Conservation (phyloP, 37 sponge, comb jelly and placozoan genomes). For the Diacarnus erythraeanus region DNA sequence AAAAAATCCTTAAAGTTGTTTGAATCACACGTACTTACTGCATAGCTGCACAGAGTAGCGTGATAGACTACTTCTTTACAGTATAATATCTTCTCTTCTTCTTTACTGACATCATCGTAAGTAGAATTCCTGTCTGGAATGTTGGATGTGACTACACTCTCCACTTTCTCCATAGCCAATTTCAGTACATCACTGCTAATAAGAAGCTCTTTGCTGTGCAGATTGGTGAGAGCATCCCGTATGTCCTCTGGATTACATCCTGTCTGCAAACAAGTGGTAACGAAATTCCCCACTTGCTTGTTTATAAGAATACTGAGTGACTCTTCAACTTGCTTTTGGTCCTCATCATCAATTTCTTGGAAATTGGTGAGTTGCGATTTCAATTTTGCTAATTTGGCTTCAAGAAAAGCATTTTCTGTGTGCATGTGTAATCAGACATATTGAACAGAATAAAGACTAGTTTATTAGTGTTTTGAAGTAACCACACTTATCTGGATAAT, state of each 20-base stretch:
- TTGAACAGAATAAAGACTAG: too few species aligned
- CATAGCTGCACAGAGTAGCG: constrained; percentile 12
- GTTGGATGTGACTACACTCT: not conserved
- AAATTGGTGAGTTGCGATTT: not conserved
- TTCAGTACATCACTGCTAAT: not conserved
- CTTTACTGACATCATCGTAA: not conserved
- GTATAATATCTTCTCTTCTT: constrained; percentile 4
- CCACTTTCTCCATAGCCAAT: constrained; percentile 1
- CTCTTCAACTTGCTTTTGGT: not conserved
- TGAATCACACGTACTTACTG: not conserved
- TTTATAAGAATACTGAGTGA: not conserved
- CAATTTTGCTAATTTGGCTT: not conserved
- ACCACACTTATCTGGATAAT: too few species aligned
- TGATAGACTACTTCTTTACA: constrained; percentile 10
- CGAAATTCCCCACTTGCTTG: not conserved
- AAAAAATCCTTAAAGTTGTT: not conserved
- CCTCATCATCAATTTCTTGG: not conserved
- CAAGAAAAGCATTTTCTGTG: not conserved
- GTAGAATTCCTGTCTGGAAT: not conserved
- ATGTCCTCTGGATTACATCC: not conserved
- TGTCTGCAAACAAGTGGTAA: not conserved
- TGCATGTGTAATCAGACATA: too few species aligned
- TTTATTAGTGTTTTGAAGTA: too few species aligned
- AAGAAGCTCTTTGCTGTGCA: not conserved
- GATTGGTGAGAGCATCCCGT: not conserved